Percentiles rank a stretch among this genome's conserved stretches.
These are phyloP conservation scores for Ladona fulva DNA, from an alignment of 1,140 invertebrate genomes.

Conservation along the genomic window DNA sequence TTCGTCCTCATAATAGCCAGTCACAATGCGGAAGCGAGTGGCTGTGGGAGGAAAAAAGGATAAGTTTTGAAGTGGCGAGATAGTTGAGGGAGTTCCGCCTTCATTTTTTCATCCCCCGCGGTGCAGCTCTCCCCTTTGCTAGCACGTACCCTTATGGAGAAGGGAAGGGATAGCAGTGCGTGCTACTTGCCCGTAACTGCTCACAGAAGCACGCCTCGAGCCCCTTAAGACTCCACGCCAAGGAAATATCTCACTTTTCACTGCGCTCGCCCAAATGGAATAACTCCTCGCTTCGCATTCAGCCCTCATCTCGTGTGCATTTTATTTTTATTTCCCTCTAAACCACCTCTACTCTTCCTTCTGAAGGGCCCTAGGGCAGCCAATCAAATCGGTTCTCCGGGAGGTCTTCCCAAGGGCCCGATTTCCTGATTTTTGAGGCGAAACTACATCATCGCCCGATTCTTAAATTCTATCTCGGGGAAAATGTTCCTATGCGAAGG, in stretches of 20 bases:
- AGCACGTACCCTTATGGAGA: not conserved
- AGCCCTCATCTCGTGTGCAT: not conserved
- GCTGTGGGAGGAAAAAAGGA: no score
- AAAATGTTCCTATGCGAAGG: not conserved
- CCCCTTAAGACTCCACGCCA: not conserved
- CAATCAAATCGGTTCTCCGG: not conserved
- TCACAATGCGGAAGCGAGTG: no score
- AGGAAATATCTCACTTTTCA: not conserved
- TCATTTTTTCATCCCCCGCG: not conserved
- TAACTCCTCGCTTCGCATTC: not conserved
- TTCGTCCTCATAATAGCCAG: no score
- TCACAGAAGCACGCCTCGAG: not conserved
- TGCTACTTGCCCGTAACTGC: not conserved
- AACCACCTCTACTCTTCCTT: not conserved
- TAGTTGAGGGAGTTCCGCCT: no score
- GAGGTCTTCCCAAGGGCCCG: not conserved
- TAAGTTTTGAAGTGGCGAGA: no score
- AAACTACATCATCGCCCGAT: not conserved
- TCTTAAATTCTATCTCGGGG: slow-evolving; percentile 1
- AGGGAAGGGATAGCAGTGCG: not conserved
- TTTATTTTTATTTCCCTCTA: not conserved
- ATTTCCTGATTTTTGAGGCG: slow-evolving; percentile 5
- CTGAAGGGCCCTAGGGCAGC: not conserved
- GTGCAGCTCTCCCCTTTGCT: not conserved
- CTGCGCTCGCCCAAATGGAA: not conserved